Evolutionary conservation across 2,888 invertebrate genomes (phyloP), one percentile per base, ranked within the genome.

Genomic region (Archips crataeganus): DNA sequence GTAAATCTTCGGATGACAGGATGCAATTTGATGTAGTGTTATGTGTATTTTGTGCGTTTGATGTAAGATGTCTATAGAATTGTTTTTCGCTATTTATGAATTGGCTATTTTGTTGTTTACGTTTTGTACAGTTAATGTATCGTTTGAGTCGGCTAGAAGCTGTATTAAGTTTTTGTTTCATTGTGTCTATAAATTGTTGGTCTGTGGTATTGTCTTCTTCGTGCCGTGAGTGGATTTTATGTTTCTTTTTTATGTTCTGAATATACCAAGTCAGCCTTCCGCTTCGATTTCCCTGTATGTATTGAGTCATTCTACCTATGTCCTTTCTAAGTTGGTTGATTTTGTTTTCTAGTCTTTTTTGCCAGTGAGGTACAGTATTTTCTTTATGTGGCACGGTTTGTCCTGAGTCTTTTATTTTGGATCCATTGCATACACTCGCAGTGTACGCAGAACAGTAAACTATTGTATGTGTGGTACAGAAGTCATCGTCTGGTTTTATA

Each of bases 291-390:
- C 49, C 49, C 4, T n/a, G 8, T n/a, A n/a, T 51, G 49, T 51
- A 51, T 51, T 51, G 49, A 2, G 49, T 51, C 49, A 51, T 51
- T 59, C 69, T 47, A 11, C 66, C 76, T 63, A 77, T 76, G 8
- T 77, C 51, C 11, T 49, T 47, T 73, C 77, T 66, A 32, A 77
- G 42, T 4, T 69, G 65, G 3, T 51, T 47, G 34, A 77, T 47
- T 63, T 68, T 64, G 9, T 57, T 73, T 61, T 77, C 70, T 39
- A 77, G 23, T 54, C 77, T 74, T n/a, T 8, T 74, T 57, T 77
- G 76, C 77, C 77, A 79, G 39, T 39, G 39, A 6, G 39, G 39
- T 39, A n/a, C n/a, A n/a, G 39, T 39, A 39, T 6, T 45, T 42
- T 23, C 54, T n/a, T 10, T 51, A n/a, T 3, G 13, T n/a, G 13